Conservation (phyloP, 2,113 vertebrate genomes). For the Leucoraja erinaceus region DNA sequence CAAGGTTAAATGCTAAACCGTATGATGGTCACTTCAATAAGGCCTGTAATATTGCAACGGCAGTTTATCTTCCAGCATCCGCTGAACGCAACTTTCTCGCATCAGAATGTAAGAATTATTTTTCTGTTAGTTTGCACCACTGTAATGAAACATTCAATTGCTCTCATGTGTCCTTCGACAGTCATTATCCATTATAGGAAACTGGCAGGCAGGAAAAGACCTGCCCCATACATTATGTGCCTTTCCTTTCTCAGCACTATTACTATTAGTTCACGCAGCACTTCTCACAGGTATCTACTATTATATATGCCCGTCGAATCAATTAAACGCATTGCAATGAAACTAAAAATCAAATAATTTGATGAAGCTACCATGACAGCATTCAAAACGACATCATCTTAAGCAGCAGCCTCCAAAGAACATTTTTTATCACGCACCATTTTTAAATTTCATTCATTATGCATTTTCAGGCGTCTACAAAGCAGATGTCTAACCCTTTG, state of each 20-base stretch:
- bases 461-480: background rate
- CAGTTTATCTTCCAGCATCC: conserved; percentile 10
- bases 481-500: background rate
- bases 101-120: background rate
- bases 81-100: background rate
- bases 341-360: too few species aligned
- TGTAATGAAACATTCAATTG: background rate
- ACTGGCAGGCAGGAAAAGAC: background rate
- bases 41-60: background rate
- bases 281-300: background rate
- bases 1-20: background rate
- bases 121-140: background rate
- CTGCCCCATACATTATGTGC: background rate
- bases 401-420: background rate
- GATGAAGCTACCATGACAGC: background rate
- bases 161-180: background rate
- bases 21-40: background rate
- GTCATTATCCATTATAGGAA: background rate
- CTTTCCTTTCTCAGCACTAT: background rate
- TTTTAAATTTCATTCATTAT: background rate
- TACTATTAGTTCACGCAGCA: background rate
- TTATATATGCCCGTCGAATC: background rate
- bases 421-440: background rate
- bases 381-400: background rate
- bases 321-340: background rate